Conservation (phyloP, 2,888 invertebrate genomes). For the Drosophila anomelani region DNA sequence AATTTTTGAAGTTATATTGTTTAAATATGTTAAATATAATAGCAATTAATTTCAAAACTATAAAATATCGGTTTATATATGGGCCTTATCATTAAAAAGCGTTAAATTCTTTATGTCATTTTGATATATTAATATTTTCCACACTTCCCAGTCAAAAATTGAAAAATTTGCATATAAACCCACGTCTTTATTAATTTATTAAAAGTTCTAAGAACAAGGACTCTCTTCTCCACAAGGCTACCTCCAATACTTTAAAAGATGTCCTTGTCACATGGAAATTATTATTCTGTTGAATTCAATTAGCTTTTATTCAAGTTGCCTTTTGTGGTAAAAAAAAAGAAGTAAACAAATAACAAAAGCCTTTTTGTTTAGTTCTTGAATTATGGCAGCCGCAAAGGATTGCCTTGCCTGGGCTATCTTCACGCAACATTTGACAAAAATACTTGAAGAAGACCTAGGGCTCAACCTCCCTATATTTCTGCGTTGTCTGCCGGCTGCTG, state of each 20-base stretch:
- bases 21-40: neutral
- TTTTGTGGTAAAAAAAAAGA: neutral
- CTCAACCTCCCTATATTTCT: conserved; percentile 8
- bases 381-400: conserved; percentile 1
- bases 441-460: conserved; percentile 5
- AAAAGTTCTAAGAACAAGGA: neutral
- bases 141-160: neutral
- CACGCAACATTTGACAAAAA: conserved; percentile 69
- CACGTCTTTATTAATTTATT: neutral
- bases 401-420: conserved; percentile 57
- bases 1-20: neutral
- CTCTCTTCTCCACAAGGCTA: neutral
- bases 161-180: neutral
- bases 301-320: conserved; percentile 16
- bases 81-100: neutral
- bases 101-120: neutral
- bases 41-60: neutral
- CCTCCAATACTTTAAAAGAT: neutral
- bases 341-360: conserved; percentile 11
- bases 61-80: neutral
- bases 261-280: conserved; percentile 18
- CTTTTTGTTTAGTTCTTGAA: conserved; percentile 10
- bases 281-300: conserved; percentile 15
- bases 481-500: conserved; percentile 21
- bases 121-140: neutral